Base-by-base conservation (phyloP, 2,113 vertebrate species). In the Eptesicus fuscus region DNA sequence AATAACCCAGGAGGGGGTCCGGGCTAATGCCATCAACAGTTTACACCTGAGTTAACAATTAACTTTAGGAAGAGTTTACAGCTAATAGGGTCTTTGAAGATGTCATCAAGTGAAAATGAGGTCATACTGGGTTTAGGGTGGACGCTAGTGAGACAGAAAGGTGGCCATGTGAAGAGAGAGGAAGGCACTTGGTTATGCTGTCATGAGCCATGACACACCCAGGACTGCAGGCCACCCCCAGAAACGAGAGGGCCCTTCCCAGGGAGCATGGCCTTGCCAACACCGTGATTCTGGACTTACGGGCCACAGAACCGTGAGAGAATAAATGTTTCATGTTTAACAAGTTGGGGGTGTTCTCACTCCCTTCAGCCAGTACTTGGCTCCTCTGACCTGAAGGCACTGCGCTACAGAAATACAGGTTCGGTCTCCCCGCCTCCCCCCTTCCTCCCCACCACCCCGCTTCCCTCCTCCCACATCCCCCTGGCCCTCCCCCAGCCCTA, bases 21-120 rank as follows among this genome's bases (percentile, higher is more conserved):
- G 40, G 67, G 44, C 53, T 35, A 92, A 63, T 2, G 30, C 71
- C 93, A 25, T 61, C 89, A 87, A 74, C 53, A 86, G 69, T 82
- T 91, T 84, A 82, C 91, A 65, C 35, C 87, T 56, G 40, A 91
- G 91, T 90, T 95, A 92, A 92, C 91, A 61, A 87, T 97, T 96
- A 97, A 94, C 94, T 86, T 51, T 6, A 23, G 65, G 25, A 35
- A 40, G 56, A 11, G 32, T 82, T 74, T 59, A 9, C 17, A 30
- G 44, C 23, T n/a, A 70, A 88, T 80, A 35, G 37, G 47, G 76
- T 20, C 65, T 56, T 90, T 70, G 61, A 53, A 47, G 49, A 71
- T 71, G 77, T 71, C 77, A 47, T 20, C 65, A 44, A 61, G 65
- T 59, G 44, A 71, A 37, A 78, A 70, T 59, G 35, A 70, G 32